Evolutionary conservation across 2,888 invertebrate genomes (phyloP).

Genomic region (Drosophila kuntzei): DNA sequence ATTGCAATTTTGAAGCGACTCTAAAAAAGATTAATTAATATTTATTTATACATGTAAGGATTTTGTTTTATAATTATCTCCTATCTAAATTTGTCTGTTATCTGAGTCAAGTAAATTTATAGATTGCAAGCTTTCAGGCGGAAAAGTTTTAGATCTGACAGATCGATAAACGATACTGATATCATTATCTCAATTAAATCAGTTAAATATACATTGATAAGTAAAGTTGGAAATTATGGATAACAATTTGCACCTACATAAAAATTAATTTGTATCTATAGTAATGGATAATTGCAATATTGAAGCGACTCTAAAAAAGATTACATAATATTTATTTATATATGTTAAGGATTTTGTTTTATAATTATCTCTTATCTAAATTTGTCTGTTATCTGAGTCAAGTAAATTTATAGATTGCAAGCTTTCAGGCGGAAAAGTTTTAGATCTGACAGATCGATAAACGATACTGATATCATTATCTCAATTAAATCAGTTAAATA

Average conservation of each 20-base stretch:
- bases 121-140: neutral
- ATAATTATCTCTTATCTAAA: neutral
- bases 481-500: neutral
- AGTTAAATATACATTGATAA: neutral
- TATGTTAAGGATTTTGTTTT: neutral
- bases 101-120: neutral
- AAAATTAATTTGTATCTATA: neutral
- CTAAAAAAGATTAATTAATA: neutral
- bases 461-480: neutral
- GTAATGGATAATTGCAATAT: constrained; percentile 11
- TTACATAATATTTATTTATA: neutral
- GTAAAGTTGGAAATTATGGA: neutral
- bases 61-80: neutral
- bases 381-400: neutral
- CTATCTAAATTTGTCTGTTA: neutral
- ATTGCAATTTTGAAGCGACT: constrained; percentile 1
- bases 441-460: no score
- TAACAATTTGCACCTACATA: neutral
- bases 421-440: neutral
- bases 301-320: neutral
- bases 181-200: neutral
- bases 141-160: no score
- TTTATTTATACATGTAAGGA: neutral
- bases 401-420: neutral
- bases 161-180: no score